These are phyloP conservation scores for Xestia xanthographa DNA, from an alignment of 2,888 invertebrate species.

Conservation along the genomic window DNA sequence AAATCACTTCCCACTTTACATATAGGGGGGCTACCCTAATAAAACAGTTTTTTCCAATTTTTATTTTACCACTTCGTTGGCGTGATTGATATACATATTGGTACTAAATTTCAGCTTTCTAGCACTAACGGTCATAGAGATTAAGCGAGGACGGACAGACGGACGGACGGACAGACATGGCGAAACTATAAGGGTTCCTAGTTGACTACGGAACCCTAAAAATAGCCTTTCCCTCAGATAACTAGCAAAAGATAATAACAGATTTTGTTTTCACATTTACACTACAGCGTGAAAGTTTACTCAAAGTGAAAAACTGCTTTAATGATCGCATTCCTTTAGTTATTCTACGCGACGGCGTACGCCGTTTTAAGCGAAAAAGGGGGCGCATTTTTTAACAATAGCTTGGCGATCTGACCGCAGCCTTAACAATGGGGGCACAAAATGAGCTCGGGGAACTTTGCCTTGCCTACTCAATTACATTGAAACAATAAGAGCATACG, in stretches of 20 bases:
- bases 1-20: too few relatives aligned
- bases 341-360: slow-evolving; percentile 48
- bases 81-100: too few relatives aligned
- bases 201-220: too few relatives aligned
- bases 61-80: too few relatives aligned
- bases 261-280: slow-evolving; percentile 26
- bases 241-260: slow-evolving; percentile 5
- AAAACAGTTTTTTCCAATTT: too few relatives aligned
- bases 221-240: neutral
- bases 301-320: slow-evolving; percentile 45
- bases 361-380: slow-evolving; percentile 50
- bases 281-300: slow-evolving; percentile 33
- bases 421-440: slow-evolving; percentile 57
- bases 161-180: too few relatives aligned
- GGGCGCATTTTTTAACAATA: slow-evolving; percentile 58
- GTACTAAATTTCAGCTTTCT: too few relatives aligned
- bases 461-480: slow-evolving; percentile 66
- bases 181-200: too few relatives aligned
- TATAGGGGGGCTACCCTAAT: too few relatives aligned
- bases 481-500: slow-evolving; percentile 64
- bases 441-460: slow-evolving; percentile 62
- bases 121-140: too few relatives aligned
- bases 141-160: too few relatives aligned
- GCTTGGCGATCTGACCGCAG: slow-evolving; percentile 51
- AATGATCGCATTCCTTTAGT: slow-evolving; percentile 56